Evolutionary conservation across 2,113 vertebrate species (phyloP).

Genomic region (Sitta europaea): DNA sequence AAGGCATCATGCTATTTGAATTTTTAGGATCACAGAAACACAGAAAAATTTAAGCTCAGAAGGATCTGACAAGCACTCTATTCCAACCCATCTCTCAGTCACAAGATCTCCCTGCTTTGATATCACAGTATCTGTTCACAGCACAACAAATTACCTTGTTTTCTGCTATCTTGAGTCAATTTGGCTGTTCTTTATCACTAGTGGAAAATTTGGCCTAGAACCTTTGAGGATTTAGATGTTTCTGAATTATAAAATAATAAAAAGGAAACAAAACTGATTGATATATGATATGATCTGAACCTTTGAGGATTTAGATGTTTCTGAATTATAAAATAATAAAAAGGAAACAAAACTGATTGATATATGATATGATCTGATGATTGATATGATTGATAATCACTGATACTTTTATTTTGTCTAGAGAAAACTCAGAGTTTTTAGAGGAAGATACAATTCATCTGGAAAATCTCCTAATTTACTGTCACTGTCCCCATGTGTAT

Average conservation of each 20-base stretch:
- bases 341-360: background rate
- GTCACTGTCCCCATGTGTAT: background rate
- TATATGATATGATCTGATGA: background rate
- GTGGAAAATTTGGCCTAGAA: background rate
- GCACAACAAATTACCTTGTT: background rate
- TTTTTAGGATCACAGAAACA: background rate
- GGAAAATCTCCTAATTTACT: background rate
- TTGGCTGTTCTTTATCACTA: background rate
- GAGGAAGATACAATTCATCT: background rate
- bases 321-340: background rate
- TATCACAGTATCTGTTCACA: background rate
- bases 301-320: background rate
- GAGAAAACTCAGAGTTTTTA: background rate
- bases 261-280: background rate
- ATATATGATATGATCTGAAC: background rate
- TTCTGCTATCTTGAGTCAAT: background rate
- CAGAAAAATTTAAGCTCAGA: background rate
- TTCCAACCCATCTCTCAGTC: background rate
- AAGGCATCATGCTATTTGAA: background rate
- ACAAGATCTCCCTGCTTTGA: background rate
- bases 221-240: background rate
- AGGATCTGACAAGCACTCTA: background rate
- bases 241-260: background rate
- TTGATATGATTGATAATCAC: background rate
- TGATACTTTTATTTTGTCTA: background rate